Evolutionary conservation across 1,140 invertebrate genomes (phyloP).

Genomic region (Nasonia longicornis): DNA sequence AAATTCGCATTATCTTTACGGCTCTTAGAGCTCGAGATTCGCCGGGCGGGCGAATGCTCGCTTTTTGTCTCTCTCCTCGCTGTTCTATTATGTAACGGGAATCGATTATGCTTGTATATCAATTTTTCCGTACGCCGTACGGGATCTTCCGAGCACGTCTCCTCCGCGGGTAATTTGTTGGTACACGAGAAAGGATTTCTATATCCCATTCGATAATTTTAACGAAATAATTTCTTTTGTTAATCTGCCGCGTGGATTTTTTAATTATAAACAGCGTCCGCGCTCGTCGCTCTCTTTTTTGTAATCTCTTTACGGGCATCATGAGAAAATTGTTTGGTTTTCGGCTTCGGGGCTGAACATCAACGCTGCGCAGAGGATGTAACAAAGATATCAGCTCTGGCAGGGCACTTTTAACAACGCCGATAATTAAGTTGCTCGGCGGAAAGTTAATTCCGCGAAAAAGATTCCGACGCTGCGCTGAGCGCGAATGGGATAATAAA

Average conservation of each 20-base stretch:
- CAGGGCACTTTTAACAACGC: not conserved
- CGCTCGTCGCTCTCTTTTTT: too few species aligned
- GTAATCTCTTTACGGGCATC: too few species aligned
- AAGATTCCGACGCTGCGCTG: not conserved
- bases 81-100: constrained; percentile 25
- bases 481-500: not conserved
- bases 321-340: too few species aligned
- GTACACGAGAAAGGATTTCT: not conserved
- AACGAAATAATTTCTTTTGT: too few species aligned
- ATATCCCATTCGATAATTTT: too few species aligned
- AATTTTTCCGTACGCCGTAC: not conserved
- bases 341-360: too few species aligned
- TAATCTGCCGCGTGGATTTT: too few species aligned
- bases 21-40: constrained; percentile 20
- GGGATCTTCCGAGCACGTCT: not conserved
- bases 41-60: not conserved
- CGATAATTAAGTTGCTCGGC: not conserved
- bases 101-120: constrained; percentile 15
- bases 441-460: not conserved
- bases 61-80: constrained; percentile 1
- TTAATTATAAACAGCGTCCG: too few species aligned
- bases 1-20: constrained; percentile 34
- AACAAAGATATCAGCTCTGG: too few species aligned
- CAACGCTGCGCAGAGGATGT: too few species aligned
- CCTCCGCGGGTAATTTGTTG: not conserved